These are phyloP conservation scores for Lepidotrigona ventralis DNA, from an alignment of 1,140 invertebrate genomes.

Conservation along the genomic window DNA sequence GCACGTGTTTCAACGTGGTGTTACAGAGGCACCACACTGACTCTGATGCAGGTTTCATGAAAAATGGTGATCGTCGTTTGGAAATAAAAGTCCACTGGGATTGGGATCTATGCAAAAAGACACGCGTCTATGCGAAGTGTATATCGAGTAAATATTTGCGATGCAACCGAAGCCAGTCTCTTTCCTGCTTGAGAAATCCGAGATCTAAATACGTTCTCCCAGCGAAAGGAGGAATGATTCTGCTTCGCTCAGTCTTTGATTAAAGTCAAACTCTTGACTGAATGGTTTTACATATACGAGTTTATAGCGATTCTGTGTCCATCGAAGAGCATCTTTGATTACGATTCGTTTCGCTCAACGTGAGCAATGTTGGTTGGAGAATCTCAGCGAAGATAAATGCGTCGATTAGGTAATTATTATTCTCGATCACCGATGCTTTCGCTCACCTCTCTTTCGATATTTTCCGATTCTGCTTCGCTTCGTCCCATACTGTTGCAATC, in stretches of 20 bases:
- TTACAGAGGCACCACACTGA: too few species aligned
- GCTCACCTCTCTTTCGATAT: background rate
- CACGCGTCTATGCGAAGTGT: background rate
- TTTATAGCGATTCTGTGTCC: background rate
- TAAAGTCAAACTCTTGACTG: background rate
- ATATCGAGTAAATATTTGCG: background rate
- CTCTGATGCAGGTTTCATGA: too few species aligned
- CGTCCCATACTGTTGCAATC: constrained; percentile 4
- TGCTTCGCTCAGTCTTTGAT: background rate
- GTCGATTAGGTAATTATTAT: background rate
- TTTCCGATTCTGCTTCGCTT: background rate
- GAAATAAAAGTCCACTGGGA: background rate
- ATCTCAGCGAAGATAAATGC: background rate
- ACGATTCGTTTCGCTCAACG: background rate
- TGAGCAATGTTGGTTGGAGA: background rate
- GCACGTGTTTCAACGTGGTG: too few species aligned
- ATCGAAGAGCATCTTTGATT: background rate
- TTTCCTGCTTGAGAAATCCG: background rate
- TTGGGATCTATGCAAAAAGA: background rate
- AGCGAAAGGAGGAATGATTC: constrained; percentile 2
- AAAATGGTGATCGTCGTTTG: background rate
- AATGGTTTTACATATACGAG: background rate
- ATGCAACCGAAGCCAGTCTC: too few species aligned
- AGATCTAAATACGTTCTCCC: background rate
- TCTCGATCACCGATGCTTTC: background rate